A percentile compares a stretch with the other conserved stretches of the same genome.
phyloP scores from a whole-genome alignment of 2,797 vertebrate genomes.

The Cygnus olor region DNA sequence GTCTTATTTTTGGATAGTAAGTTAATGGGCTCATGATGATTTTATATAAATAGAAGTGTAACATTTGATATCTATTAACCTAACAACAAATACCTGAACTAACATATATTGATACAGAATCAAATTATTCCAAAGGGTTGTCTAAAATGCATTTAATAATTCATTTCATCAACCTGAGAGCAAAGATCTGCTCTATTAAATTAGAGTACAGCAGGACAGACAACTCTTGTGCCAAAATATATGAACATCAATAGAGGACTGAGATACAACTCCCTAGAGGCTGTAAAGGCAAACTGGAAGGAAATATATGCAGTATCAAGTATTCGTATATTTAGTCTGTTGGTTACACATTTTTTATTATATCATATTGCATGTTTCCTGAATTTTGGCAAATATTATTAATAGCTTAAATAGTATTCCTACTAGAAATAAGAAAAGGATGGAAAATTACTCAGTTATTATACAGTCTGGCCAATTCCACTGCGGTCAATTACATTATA shows the following conservation, averaged over 20 bases:
- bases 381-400: not conserved
- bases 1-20: not conserved
- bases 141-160: not conserved
- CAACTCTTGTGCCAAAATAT: not conserved
- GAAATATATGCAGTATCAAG: not conserved
- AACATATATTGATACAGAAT: not conserved
- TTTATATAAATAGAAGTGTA: not conserved
- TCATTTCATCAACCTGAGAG: not conserved
- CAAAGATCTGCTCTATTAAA: not conserved
- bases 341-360: accelerated
- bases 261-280: not conserved
- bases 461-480: not conserved
- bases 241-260: not conserved
- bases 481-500: not conserved
- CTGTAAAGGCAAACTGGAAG: not conserved
- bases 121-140: not conserved
- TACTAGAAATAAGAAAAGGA: not conserved
- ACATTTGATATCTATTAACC: not conserved
- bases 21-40: not conserved
- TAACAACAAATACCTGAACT: not conserved
- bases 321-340: not conserved
- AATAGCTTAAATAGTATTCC: not conserved
- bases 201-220: not conserved
- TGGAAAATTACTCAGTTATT: not conserved
- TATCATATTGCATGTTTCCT: not conserved